phyloP scores from a whole-genome alignment of 2,113 vertebrate species.

The Varanus salvator region DNA sequence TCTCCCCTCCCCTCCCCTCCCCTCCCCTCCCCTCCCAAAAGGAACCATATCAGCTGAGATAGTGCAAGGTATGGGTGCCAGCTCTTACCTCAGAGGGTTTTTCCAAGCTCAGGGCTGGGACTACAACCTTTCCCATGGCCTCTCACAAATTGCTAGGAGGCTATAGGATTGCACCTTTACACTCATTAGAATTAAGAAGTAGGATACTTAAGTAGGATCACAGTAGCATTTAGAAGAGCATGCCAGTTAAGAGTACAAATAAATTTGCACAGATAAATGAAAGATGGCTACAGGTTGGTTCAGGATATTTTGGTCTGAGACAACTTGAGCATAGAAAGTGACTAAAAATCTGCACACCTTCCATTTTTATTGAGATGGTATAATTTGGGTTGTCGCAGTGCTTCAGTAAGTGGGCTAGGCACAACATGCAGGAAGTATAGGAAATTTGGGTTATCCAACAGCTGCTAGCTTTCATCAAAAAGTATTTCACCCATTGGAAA shows the following conservation, averaged over 20 bases:
- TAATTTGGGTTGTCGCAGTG: neutral
- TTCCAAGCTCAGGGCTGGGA: too few relatives aligned
- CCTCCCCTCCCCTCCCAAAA: too few relatives aligned
- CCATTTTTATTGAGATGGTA: neutral
- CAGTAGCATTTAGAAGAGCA: neutral
- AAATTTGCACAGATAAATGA: neutral
- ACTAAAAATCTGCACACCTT: neutral
- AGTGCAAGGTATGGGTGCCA: too few relatives aligned
- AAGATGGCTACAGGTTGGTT: neutral
- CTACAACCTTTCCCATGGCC: too few relatives aligned
- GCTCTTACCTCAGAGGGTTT: too few relatives aligned
- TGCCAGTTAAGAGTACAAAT: neutral
- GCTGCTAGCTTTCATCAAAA: neutral
- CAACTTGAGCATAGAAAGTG: neutral
- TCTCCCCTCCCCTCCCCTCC: too few relatives aligned
- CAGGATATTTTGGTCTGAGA: neutral
- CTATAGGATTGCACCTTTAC: too few relatives aligned
- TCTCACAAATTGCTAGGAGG: too few relatives aligned
- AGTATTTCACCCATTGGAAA: neutral
- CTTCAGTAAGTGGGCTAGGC: neutral
- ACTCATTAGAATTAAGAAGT: neutral
- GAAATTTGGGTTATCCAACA: neutral
- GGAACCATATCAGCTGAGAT: too few relatives aligned
- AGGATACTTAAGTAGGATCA: neutral
- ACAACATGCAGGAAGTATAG: neutral